Conservation (phyloP, 2,888 invertebrate genomes). For the Glyphotaelius pellucidus region DNA sequence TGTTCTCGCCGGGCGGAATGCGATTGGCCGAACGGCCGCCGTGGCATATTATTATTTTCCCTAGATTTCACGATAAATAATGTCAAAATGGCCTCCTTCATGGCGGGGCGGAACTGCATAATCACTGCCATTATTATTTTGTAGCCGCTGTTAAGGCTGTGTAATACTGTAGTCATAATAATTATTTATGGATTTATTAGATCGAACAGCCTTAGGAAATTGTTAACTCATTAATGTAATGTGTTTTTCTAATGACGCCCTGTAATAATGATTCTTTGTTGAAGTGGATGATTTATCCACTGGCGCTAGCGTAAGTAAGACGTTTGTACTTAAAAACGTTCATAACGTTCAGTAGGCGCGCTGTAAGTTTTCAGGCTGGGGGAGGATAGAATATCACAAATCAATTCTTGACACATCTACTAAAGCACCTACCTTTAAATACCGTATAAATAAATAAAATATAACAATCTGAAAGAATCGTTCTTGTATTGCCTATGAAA, state of each 20-base stretch:
- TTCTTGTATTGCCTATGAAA: too few relatives aligned
- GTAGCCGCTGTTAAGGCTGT: conserved; percentile 2
- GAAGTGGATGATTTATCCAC: background rate
- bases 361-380: background rate
- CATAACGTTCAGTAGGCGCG: background rate
- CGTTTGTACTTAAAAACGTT: background rate
- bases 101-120: background rate
- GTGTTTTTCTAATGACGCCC: background rate
- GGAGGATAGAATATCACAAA: background rate
- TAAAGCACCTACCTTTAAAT: too few relatives aligned
- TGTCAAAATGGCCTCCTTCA: conserved; percentile 43
- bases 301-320: background rate
- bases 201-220: conserved; percentile 2
- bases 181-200: background rate
- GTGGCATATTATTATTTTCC: conserved; percentile 43
- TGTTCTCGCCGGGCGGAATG: background rate
- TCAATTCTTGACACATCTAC: too few relatives aligned
- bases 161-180: background rate
- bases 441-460: too few relatives aligned
- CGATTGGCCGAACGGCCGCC: conserved; percentile 22
- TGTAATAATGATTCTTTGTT: conserved; percentile 2
- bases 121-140: conserved; percentile 27
- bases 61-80: conserved; percentile 43
- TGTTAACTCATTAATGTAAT: conserved; percentile 2
- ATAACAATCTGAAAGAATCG: too few relatives aligned